Conservation (phyloP, 2,888 invertebrate genomes). For the Scaptomyza caliginosa region DNA sequence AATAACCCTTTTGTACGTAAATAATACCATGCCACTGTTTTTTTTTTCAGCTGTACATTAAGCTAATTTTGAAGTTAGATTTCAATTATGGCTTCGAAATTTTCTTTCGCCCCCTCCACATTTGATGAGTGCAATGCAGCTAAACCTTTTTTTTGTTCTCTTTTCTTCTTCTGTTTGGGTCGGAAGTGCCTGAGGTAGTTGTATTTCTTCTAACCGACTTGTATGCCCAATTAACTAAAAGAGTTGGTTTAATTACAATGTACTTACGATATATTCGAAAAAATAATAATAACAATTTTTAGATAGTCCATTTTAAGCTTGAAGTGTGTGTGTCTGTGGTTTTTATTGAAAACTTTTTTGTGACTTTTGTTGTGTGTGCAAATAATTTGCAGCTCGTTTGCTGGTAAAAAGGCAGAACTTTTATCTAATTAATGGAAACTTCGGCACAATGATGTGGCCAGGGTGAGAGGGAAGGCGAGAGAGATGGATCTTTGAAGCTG, state of each 20-base stretch:
- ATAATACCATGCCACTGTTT: slow-evolving; percentile 7
- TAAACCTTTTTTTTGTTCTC: slow-evolving; percentile 39
- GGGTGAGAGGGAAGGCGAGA: not conserved
- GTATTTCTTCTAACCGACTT: slow-evolving; percentile 19
- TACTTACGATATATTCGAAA: not conserved
- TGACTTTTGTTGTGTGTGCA: slow-evolving; percentile 77
- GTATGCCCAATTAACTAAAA: slow-evolving; percentile 31
- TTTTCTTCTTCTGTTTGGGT: slow-evolving; percentile 32
- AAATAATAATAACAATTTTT: not conserved
- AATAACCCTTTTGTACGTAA: not conserved
- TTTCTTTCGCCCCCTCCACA: not conserved
- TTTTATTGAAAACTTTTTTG: slow-evolving; percentile 49
- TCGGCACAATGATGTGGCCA: slow-evolving; percentile 81
- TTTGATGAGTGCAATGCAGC: slow-evolving; percentile 23
- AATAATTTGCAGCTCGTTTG: slow-evolving; percentile 77
- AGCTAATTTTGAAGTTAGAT: slow-evolving; percentile 36
- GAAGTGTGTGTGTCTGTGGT: slow-evolving; percentile 21
- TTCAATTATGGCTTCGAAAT: slow-evolving; percentile 41
- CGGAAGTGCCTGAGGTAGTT: slow-evolving; percentile 42
- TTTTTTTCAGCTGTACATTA: slow-evolving; percentile 4
- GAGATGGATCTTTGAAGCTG: slow-evolving; percentile 49
- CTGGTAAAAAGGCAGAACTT: slow-evolving; percentile 68
- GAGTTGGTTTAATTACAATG: slow-evolving; percentile 21
- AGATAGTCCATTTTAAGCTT: slow-evolving; percentile 24
- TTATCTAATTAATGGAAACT: slow-evolving; percentile 84